Percentiles rank a stretch among this genome's conserved stretches.
phyloP scores from a whole-genome alignment of 2,113 vertebrate species.

The Antechinus flavipes region DNA sequence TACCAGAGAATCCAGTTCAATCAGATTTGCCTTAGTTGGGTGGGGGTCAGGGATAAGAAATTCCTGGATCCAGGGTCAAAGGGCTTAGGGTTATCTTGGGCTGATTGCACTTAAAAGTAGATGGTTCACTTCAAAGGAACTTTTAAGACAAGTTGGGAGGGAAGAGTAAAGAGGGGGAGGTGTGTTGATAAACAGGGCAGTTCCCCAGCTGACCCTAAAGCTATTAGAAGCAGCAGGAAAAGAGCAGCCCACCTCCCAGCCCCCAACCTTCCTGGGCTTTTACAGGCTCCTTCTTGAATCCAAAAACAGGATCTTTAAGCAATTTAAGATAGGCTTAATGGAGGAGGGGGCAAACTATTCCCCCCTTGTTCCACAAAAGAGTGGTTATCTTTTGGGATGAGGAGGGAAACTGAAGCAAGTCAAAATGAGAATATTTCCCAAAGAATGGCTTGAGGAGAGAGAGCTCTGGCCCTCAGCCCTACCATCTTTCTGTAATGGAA shows the following conservation, averaged over 20 bases:
- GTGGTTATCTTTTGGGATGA: constrained; percentile 1
- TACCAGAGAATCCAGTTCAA: neutral
- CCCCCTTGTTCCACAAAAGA: neutral
- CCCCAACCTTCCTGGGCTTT: neutral
- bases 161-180: neutral
- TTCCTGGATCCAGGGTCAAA: constrained; percentile 44
- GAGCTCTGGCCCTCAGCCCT: neutral
- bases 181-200: neutral
- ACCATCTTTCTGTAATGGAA: neutral
- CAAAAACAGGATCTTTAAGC: neutral
- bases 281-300: neutral
- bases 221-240: constrained; percentile 51
- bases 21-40: neutral
- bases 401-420: constrained; percentile 10
- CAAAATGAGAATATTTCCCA: neutral
- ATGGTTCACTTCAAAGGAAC: constrained; percentile 64
- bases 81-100: constrained; percentile 70
- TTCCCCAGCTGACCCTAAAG: constrained; percentile 17
- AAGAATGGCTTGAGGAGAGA: neutral
- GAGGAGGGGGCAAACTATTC: neutral
- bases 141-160: neutral
- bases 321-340: neutral
- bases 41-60: constrained; percentile 3
- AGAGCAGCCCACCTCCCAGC: fast-evolving
- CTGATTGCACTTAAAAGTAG: constrained; percentile 72